Evolutionary conservation across 2,797 vertebrate species (phyloP).

Genomic region (Enteromius thamalakanensis): DNA sequence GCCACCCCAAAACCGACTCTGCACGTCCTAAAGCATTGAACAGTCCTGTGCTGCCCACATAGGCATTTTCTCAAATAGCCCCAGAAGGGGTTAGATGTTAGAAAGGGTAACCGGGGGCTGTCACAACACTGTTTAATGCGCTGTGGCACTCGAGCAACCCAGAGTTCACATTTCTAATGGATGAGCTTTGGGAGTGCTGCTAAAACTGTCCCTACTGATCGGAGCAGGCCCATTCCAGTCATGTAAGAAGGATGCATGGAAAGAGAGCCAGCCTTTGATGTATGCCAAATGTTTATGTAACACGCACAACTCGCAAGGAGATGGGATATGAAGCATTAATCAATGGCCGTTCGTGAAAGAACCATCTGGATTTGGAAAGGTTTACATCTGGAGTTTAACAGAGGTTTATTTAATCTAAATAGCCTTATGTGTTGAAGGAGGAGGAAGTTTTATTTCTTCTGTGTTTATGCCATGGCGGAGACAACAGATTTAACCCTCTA

Average conservation of each 20-base stretch:
- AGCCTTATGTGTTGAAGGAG: conserved; percentile 59
- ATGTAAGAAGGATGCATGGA: conserved; percentile 10
- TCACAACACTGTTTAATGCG: conserved; percentile 64
- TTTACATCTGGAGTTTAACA: conserved; percentile 63
- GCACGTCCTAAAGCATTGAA: conserved; percentile 46
- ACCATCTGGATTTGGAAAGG: conserved; percentile 48
- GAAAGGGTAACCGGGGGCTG: conserved; percentile 62
- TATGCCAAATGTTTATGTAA: conserved; percentile 42
- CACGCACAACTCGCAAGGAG: not conserved
- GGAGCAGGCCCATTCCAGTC: not conserved
- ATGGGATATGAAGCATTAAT: conserved; percentile 26
- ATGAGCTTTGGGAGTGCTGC: conserved; percentile 54
- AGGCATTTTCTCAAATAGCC: conserved; percentile 65
- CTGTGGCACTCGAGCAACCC: conserved; percentile 52
- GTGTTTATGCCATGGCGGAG: conserved; percentile 57
- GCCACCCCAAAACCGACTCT: conserved; percentile 35
- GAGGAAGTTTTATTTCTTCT: conserved; percentile 67
- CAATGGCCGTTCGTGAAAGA: conserved; percentile 47
- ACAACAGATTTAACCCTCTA: not conserved
- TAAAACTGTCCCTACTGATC: conserved; percentile 11
- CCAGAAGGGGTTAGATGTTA: conserved; percentile 57
- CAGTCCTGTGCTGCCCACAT: conserved; percentile 59
- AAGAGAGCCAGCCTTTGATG: conserved; percentile 42
- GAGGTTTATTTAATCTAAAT: conserved; percentile 47
- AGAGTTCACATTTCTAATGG: conserved; percentile 63